phyloP scores from a whole-genome alignment of 1,140 invertebrate species.

The Achatina immaculata region DNA sequence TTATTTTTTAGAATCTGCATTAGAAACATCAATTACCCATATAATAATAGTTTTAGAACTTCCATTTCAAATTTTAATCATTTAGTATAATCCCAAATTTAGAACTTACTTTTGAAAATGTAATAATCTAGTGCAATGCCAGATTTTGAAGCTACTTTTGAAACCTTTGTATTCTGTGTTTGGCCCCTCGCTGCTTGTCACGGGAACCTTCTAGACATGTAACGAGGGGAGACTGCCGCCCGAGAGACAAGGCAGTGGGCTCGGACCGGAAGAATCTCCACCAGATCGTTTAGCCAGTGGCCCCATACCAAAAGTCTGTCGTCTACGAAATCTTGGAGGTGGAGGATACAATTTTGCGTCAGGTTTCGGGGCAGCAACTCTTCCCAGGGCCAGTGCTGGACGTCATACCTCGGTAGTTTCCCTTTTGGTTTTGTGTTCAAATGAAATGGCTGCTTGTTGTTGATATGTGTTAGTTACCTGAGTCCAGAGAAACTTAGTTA shows the following conservation, averaged over 20 bases:
- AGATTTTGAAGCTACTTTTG: background rate
- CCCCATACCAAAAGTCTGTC: constrained; percentile 33
- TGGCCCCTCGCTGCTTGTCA: background rate
- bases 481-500: too few relatives aligned
- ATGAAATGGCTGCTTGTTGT: too few relatives aligned
- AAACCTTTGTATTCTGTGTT: background rate
- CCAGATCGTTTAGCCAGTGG: constrained; percentile 2
- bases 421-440: too few relatives aligned
- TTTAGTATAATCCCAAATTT: too few relatives aligned
- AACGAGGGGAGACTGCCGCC: background rate
- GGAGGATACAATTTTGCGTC: constrained; percentile 25
- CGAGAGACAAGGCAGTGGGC: background rate
- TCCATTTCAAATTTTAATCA: too few relatives aligned
- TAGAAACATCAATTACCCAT: too few relatives aligned
- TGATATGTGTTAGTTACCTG: too few relatives aligned
- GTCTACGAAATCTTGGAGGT: constrained; percentile 30
- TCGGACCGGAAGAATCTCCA: background rate
- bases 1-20: too few relatives aligned
- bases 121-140: too few relatives aligned
- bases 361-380: background rate
- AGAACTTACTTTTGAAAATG: too few relatives aligned
- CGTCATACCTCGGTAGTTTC: constrained; percentile 41
- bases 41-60: too few relatives aligned
- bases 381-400: constrained; percentile 22
- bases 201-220: background rate